These are phyloP conservation scores for Nautilus pompilius DNA, from an alignment of 1,140 invertebrate genomes.

Conservation along the genomic window DNA sequence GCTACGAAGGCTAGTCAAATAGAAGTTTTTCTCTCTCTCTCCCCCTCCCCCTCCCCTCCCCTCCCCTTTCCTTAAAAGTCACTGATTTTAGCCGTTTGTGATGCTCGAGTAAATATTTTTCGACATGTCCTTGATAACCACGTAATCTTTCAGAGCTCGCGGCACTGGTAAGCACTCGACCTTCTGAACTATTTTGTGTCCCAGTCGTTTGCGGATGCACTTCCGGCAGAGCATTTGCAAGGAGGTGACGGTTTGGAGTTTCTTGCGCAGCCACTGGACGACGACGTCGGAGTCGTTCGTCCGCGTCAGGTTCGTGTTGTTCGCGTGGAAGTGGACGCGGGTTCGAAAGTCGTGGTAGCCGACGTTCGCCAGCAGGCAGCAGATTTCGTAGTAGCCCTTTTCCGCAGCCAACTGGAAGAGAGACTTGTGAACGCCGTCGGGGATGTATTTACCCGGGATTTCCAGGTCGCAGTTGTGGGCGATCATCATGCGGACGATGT, in stretches of 20 bases:
- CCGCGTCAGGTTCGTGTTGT: conserved; percentile 35
- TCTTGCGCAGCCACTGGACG: conserved; percentile 34
- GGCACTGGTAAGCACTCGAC: conserved; percentile 44
- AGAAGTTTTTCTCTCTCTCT: no score
- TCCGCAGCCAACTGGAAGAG: conserved; percentile 50
- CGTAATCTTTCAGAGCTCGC: conserved; percentile 45
- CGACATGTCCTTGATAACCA: conserved; percentile 43
- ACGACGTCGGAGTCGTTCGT: conserved; percentile 36
- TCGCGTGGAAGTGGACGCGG: conserved; percentile 38
- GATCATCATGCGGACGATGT: conserved; percentile 47
- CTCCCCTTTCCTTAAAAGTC: no score
- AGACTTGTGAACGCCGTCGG: conserved; percentile 48
- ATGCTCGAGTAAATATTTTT: no score
- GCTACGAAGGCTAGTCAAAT: no score
- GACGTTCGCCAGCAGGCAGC: conserved; percentile 42
- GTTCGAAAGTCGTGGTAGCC: conserved; percentile 47
- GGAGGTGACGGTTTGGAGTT: conserved; percentile 40
- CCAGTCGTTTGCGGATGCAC: conserved; percentile 41
- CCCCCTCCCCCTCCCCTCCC: no score
- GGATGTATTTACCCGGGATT: conserved; percentile 50
- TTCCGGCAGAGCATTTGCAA: conserved; percentile 46
- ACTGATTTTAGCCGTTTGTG: no score
- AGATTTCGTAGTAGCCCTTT: conserved; percentile 48
- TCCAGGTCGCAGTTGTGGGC: conserved; percentile 51
- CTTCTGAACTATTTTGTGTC: conserved; percentile 39